A percentile compares a stretch with the other conserved stretches of the same genome.
phyloP scores from a whole-genome alignment of 2,797 vertebrate genomes.

The Macropus fuliginosus region DNA sequence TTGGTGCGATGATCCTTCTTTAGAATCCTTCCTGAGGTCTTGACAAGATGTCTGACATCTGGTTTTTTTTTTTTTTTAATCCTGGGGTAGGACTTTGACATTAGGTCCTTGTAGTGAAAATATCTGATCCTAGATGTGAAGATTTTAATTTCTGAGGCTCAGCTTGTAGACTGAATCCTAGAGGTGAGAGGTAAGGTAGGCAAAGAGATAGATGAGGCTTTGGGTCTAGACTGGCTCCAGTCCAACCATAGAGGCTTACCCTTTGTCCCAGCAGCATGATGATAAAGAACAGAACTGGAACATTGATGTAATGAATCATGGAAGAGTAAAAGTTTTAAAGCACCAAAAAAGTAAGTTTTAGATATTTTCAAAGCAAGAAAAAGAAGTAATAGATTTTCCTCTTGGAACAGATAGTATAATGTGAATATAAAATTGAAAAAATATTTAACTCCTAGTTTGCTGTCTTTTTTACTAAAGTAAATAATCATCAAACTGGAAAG shows the following conservation, averaged over 20 bases:
- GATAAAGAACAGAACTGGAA: background rate
- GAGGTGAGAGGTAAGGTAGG: background rate
- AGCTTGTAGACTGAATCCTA: background rate
- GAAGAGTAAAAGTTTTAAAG: background rate
- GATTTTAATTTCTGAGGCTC: background rate
- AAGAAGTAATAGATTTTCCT: background rate
- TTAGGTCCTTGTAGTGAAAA: background rate
- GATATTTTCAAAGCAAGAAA: background rate
- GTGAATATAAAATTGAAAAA: background rate
- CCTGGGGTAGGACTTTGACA: background rate
- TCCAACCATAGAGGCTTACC: background rate
- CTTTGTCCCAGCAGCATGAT: background rate
- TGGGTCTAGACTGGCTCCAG: background rate
- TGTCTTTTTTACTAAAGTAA: background rate
- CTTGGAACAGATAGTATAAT: background rate
- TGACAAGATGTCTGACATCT: background rate
- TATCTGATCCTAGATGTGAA: background rate
- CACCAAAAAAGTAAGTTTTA: background rate
- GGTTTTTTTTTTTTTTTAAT: background rate
- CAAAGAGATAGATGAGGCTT: background rate
- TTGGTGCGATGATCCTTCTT: background rate
- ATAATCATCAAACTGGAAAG: background rate
- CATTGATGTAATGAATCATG: background rate
- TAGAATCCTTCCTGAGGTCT: too few relatives aligned
- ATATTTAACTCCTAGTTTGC: background rate